Evolutionary conservation across 1,140 invertebrate genomes (phyloP).

Genomic region (Ceratina calcarata): DNA sequence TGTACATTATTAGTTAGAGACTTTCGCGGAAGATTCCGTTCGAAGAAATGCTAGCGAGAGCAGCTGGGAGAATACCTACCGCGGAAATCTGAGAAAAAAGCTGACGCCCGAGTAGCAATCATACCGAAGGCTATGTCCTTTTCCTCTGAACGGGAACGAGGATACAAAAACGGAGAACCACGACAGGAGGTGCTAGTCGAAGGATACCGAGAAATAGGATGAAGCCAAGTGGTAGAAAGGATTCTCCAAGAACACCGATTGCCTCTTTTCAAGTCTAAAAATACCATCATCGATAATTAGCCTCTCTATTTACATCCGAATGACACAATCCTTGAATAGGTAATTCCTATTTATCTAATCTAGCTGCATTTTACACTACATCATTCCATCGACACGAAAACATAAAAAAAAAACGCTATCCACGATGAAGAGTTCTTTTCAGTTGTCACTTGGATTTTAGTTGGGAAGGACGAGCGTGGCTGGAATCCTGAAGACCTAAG

Average conservation of each 20-base stretch:
- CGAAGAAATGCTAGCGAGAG: slow-evolving; percentile 50
- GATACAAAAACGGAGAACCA: slow-evolving; percentile 33
- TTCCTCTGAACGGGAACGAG: slow-evolving; percentile 44
- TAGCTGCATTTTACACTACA: too few relatives aligned
- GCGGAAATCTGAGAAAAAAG: slow-evolving; percentile 55
- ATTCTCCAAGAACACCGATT: slow-evolving; percentile 20
- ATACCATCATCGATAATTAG: background rate
- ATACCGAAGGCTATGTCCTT: slow-evolving; percentile 55
- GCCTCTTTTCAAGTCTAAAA: background rate
- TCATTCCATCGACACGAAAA: too few relatives aligned
- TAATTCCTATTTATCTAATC: too few relatives aligned
- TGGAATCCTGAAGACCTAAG: background rate
- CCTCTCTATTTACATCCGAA: too few relatives aligned
- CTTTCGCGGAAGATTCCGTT: slow-evolving; percentile 48
- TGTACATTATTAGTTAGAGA: background rate
- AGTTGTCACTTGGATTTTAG: too few relatives aligned
- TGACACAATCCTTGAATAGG: too few relatives aligned
- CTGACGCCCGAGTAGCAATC: slow-evolving; percentile 37
- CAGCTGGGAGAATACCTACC: slow-evolving; percentile 21
- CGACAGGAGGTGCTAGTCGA: slow-evolving; percentile 29
- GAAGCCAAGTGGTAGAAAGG: background rate
- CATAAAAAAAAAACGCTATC: too few relatives aligned
- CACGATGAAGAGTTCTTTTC: too few relatives aligned
- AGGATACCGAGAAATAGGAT: slow-evolving; percentile 15
- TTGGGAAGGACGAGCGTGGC: too few relatives aligned